Evolutionary conservation across 2,113 vertebrate genomes (phyloP).

Genomic region (Serilophus lunatus): DNA sequence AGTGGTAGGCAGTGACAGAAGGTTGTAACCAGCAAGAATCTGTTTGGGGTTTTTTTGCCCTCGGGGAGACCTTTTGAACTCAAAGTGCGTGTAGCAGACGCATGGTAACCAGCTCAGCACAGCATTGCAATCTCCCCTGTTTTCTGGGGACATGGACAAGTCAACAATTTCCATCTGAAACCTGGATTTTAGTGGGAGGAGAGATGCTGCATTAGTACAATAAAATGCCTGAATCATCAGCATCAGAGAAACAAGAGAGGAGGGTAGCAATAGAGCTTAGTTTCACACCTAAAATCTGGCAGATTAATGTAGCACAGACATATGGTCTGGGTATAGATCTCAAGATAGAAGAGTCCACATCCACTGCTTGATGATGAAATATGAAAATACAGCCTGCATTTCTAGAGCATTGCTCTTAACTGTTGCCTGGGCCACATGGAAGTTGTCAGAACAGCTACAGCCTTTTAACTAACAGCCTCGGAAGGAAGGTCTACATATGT

Average conservation of each 20-base stretch:
- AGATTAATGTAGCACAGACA: background rate
- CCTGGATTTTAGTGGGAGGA: background rate
- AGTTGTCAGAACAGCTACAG: slow-evolving; percentile 10
- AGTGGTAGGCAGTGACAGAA: background rate
- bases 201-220: background rate
- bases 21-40: background rate
- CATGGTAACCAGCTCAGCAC: background rate
- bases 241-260: background rate
- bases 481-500: background rate
- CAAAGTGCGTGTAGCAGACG: background rate
- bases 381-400: background rate
- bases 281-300: background rate
- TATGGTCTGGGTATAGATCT: background rate
- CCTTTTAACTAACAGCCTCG: background rate
- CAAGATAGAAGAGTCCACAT: background rate
- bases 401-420: background rate
- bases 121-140: background rate
- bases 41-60: background rate
- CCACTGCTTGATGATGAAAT: background rate
- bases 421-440: background rate
- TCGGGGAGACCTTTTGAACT: background rate
- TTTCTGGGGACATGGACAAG: background rate
- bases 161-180: background rate
- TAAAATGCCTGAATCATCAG: background rate
- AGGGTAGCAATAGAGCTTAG: background rate